Percentiles rank a stretch among this genome's conserved stretches.
Conservation (phyloP, 2,113 vertebrate genomes). For the Origma solitaria region DNA sequence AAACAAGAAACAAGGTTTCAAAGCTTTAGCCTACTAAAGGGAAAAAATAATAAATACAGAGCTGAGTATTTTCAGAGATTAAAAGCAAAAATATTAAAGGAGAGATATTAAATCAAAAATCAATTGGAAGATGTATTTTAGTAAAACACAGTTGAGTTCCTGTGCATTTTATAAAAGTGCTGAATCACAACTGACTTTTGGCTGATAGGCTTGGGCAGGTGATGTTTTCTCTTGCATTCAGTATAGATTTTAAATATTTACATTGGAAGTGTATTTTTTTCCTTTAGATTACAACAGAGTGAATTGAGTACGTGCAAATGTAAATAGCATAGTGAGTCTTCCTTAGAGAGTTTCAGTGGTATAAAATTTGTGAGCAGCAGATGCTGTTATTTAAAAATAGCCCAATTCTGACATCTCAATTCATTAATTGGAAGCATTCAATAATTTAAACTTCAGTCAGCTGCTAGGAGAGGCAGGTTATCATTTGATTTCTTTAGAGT, state of each 20-base stretch:
- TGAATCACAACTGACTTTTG: not conserved
- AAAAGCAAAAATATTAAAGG: not conserved
- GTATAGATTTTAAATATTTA: conserved; percentile 39
- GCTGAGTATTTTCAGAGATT: not conserved
- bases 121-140: conserved; percentile 39
- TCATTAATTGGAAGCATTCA: not conserved
- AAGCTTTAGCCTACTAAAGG: not conserved
- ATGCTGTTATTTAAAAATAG: conserved; percentile 8
- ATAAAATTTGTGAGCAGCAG: not conserved
- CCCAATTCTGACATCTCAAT: conserved; percentile 21
- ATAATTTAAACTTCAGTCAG: not conserved
- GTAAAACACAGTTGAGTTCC: conserved; percentile 43
- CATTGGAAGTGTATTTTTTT: conserved; percentile 29
- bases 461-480: conserved; percentile 1
- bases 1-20: not conserved
- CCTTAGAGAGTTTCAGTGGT: not conserved
- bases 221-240: not conserved
- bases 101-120: conserved; percentile 18
- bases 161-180: conserved; percentile 33
- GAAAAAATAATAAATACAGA: not conserved
- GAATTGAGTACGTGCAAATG: conserved; percentile 19
- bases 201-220: not conserved
- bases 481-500: not conserved
- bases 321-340: not conserved
- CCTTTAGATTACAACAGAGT: conserved; percentile 31